Conservation (phyloP, 2,113 vertebrate species). For the Ochotona princeps region DNA sequence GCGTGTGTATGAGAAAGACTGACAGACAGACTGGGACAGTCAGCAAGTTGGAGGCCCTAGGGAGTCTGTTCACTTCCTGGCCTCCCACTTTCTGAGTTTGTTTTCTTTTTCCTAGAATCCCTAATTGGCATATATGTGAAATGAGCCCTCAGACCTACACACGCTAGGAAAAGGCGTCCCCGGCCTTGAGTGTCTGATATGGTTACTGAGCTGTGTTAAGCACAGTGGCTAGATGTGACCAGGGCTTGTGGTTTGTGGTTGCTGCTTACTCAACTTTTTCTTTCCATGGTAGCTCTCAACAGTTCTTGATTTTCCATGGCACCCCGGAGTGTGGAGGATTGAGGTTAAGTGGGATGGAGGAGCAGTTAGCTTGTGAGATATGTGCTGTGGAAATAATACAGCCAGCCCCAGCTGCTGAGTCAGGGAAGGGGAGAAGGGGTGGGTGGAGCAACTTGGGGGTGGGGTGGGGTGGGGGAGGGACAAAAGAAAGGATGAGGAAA, state of each 20-base stretch:
- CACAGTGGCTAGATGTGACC: conserved; percentile 11
- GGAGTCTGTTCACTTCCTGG: conserved; percentile 24
- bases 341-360: conserved; percentile 14
- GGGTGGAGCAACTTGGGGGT: too few species aligned
- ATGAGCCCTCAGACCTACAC: background rate
- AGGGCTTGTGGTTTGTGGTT: conserved; percentile 62
- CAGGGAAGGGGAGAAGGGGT: background rate
- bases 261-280: conserved; percentile 50
- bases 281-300: conserved; percentile 11
- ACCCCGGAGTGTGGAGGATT: background rate
- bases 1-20: too few species aligned
- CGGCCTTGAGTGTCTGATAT: conserved; percentile 14
- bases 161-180: background rate
- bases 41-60: background rate
- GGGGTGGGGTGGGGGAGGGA: too few species aligned
- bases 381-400: background rate
- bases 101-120: conserved; percentile 43
- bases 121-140: conserved; percentile 43
- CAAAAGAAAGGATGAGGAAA: too few species aligned
- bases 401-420: background rate
- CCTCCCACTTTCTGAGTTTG: conserved; percentile 53
- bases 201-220: conserved; percentile 41
- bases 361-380: background rate
- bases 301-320: conserved; percentile 65
- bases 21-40: background rate